Evolutionary conservation across 2,888 invertebrate species (phyloP), one percentile per base, ranked within the genome.

Genomic region (Ephialtes manifestator): DNA sequence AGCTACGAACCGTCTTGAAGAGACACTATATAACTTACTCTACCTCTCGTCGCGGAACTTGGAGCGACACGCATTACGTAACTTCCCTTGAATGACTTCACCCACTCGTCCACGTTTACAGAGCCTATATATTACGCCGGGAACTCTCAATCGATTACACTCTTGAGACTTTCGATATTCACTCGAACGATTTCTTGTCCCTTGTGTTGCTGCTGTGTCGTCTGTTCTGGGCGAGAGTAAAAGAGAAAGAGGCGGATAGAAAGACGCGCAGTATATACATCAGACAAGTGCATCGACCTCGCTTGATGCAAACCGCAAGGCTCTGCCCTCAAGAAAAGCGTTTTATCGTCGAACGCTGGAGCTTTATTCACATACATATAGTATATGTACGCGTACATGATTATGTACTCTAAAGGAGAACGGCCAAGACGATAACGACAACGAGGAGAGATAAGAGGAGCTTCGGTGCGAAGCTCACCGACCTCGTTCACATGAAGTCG

Each of bases 141-240:
- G 72, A 67, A 35, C 74, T 78, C 68, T 81, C 81, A 68, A 84
- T 84, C 84, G 84, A 84, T 84, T 80, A 84, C 72, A 74, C 84
- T 74, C 84, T 81, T 77, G 81, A 84, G 84, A 84, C 81, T 81
- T 81, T 81, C 80, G 67, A 76, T 74, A 81, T 81, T 81, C 84
- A 53, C 81, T 81, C 63, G 20, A 75, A 75, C 75, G 71, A 81
- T 70, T 78, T 63, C 68, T 70, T 15, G 68, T 74, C 43, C 63
- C 74, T 68, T 39, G 43, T 18, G 20, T n/a, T 8, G 67, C 48
- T 60, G 39, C 65, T 58, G 46, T 46, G 35, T 70, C 46, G 48
- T 48, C 48, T 60, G 48, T 65, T 71, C 43, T 28, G 48, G 46
- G 10, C 39, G 10, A 39, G 70, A 31, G 20, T 46, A 63, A 35